phyloP scores from a whole-genome alignment of 2,888 invertebrate genomes.

The Hedya salicella region DNA sequence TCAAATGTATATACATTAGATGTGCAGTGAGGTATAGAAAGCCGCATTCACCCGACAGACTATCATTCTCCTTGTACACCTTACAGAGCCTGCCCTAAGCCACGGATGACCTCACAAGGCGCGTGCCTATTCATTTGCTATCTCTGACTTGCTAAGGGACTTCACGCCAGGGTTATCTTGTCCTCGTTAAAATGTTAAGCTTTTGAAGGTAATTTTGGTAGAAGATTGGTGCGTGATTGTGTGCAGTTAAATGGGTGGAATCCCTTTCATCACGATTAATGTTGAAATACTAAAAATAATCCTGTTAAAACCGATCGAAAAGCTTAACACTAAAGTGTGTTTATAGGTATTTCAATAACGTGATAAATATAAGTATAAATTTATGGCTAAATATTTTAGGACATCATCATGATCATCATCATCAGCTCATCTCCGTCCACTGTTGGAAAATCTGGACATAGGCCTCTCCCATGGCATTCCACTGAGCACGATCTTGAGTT shows the following conservation, averaged over 20 bases:
- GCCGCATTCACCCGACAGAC: not conserved
- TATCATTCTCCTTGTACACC: not conserved
- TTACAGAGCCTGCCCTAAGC: constrained; percentile 30
- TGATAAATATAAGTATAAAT: too few species aligned
- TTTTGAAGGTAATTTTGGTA: constrained; percentile 10
- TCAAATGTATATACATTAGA: not conserved
- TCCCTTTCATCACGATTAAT: not conserved
- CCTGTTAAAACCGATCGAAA: not conserved
- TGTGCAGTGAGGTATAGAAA: not conserved
- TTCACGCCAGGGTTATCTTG: constrained; percentile 33
- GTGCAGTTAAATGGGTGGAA: constrained; percentile 9
- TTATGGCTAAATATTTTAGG: too few species aligned
- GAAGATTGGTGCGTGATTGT: constrained; percentile 18
- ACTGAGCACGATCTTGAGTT: too few species aligned
- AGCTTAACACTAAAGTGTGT: too few species aligned
- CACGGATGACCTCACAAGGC: constrained; percentile 40
- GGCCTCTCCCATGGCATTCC: too few species aligned
- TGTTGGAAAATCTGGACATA: too few species aligned
- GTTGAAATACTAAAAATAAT: too few species aligned
- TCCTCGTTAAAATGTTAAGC: constrained; percentile 31
- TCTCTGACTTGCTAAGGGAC: constrained; percentile 43
- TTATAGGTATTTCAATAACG: too few species aligned
- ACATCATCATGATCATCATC: too few species aligned
- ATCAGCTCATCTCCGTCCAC: too few species aligned
- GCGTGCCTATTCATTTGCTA: constrained; percentile 44